Conservation (phyloP, 2,113 vertebrate species). For the Phalacrocorax aristotelis region DNA sequence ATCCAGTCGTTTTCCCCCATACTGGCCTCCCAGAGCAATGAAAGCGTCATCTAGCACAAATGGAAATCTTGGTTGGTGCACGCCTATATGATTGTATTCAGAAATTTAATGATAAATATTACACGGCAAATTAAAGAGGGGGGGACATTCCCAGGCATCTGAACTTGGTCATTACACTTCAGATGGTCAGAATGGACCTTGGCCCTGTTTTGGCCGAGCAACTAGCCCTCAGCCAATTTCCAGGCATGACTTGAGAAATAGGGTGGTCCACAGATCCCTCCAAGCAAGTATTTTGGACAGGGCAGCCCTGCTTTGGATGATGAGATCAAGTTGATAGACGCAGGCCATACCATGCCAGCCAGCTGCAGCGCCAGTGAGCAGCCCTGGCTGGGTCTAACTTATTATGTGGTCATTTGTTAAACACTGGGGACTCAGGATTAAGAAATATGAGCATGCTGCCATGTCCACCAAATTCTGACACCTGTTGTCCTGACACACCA, state of each 20-base stretch:
- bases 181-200: neutral
- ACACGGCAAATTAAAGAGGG: neutral
- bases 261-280: neutral
- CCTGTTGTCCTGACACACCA: neutral
- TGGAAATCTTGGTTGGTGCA: neutral
- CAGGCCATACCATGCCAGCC: no score
- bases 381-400: rapidly evolving
- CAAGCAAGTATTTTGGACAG: neutral
- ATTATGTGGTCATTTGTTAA: neutral
- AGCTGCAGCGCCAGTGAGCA: neutral
- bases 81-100: rapidly evolving
- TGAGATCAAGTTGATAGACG: neutral
- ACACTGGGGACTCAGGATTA: neutral
- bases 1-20: neutral
- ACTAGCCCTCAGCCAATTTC: neutral
- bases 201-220: neutral
- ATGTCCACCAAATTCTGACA: neutral
- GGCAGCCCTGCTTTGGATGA: neutral
- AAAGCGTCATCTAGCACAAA: neutral
- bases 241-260: neutral
- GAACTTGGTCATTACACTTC: neutral
- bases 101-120: neutral
- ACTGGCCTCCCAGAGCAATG: neutral
- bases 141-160: no score
- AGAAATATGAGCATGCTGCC: neutral